Evolutionary conservation across 2,888 invertebrate species (phyloP).

Genomic region (Oxytorus armatus): DNA sequence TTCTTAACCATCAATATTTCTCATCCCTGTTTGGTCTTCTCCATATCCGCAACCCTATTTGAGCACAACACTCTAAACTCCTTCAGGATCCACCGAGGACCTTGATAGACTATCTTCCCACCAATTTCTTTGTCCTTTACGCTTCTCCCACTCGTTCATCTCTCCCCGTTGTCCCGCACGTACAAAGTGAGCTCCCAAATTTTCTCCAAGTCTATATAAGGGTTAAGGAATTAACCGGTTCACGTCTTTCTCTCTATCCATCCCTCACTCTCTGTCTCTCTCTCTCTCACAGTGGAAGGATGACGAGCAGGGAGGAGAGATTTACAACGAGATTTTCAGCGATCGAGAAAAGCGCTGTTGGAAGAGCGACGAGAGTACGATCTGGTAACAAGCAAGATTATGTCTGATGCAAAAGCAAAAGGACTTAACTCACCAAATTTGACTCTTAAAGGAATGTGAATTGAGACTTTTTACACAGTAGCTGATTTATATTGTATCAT

Average conservation of each 20-base stretch:
- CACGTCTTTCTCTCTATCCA: constrained; percentile 60
- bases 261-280: constrained; percentile 43
- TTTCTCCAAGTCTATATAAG: constrained; percentile 81
- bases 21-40: constrained; percentile 27
- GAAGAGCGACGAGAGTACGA: constrained; percentile 4
- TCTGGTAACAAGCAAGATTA: constrained; percentile 7
- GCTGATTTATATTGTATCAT: background rate
- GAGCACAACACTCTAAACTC: constrained; percentile 57
- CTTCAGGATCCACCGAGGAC: constrained; percentile 38
- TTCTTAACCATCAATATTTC: constrained; percentile 6
- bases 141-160: constrained; percentile 1
- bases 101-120: constrained; percentile 34
- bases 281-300: constrained; percentile 16
- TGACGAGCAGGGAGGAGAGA: background rate
- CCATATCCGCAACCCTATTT: constrained; percentile 53
- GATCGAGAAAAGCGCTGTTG: constrained; percentile 68
- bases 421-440: background rate
- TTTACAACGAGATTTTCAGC: constrained; percentile 27
- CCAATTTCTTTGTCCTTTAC: constrained; percentile 31
- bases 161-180: constrained; percentile 34
- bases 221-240: constrained; percentile 83
- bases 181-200: constrained; percentile 78
- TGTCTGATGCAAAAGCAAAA: background rate
- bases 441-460: background rate
- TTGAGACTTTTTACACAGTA: background rate